phyloP scores from a whole-genome alignment of 2,797 vertebrate genomes.

The Gallinago nigripennis region DNA sequence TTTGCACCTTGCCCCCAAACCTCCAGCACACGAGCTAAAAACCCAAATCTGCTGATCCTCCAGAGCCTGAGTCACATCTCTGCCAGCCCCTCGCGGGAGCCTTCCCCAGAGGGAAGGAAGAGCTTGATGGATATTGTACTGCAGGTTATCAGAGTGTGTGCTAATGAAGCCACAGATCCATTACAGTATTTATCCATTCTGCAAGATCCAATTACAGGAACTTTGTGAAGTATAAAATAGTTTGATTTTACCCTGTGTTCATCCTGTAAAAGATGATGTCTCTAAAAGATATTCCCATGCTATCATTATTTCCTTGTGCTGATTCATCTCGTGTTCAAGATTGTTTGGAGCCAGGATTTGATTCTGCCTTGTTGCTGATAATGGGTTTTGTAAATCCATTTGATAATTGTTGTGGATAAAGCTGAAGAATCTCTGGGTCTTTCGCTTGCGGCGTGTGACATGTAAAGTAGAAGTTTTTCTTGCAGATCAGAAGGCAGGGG shows the following conservation, averaged over 20 bases:
- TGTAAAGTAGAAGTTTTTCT: constrained; percentile 3
- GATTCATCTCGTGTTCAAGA: not conserved
- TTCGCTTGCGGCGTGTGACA: not conserved
- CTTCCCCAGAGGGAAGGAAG: not conserved
- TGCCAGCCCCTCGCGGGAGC: not conserved
- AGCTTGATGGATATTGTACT: constrained; percentile 28
- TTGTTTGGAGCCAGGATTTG: not conserved
- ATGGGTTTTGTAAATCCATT: constrained; percentile 5
- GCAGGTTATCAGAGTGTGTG: not conserved
- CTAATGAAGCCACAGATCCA: constrained; percentile 33
- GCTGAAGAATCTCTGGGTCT: not conserved
- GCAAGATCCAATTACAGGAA: constrained; percentile 12
- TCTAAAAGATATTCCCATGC: not conserved
- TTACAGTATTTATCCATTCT: not conserved
- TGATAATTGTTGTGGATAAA: not conserved
- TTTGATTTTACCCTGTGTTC: constrained; percentile 5
- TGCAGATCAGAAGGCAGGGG: not conserved
- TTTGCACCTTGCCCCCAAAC: not conserved
- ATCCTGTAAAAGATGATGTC: not conserved
- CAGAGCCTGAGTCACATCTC: not conserved
- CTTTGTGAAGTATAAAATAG: constrained; percentile 16
- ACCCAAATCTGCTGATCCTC: not conserved
- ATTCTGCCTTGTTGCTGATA: not conserved
- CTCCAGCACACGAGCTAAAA: not conserved
- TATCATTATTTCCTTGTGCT: not conserved